A percentile compares a stretch with the other conserved stretches of the same genome.
Conservation (phyloP, 2,888 invertebrate genomes). For the Noctua janthina region DNA sequence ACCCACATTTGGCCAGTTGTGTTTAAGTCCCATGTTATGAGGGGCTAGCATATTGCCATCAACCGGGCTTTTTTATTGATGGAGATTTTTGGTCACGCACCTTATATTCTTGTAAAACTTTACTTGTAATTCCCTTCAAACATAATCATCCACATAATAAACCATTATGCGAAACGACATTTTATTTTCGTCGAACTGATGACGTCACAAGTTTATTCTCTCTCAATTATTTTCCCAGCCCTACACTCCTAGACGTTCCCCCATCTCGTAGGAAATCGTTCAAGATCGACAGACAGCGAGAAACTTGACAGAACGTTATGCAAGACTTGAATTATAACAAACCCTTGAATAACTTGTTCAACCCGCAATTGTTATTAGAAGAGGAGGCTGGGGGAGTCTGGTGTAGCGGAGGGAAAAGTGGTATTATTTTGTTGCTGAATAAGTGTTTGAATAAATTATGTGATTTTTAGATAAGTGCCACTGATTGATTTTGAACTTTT, state of each 20-base stretch:
- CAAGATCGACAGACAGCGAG: conserved; percentile 40
- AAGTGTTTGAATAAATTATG: neutral
- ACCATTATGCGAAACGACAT: neutral
- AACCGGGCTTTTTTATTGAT: too few species aligned
- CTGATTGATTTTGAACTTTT: neutral
- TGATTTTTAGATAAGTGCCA: neutral
- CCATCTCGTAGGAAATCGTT: conserved; percentile 32
- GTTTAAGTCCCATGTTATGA: too few species aligned
- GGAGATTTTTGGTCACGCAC: neutral
- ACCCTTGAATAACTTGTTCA: conserved; percentile 44
- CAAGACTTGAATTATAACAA: conserved; percentile 42
- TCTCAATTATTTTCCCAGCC: conserved; percentile 29
- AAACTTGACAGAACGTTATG: conserved; percentile 37
- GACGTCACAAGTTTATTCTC: neutral
- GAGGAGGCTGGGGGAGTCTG: conserved; percentile 20
- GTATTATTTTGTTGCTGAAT: neutral
- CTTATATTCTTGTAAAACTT: neutral
- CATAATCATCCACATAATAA: neutral
- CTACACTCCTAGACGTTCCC: conserved; percentile 18
- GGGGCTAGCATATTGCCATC: too few species aligned
- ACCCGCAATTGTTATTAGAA: conserved; percentile 42
- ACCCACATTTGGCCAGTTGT: too few species aligned
- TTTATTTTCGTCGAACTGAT: neutral
- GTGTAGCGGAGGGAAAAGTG: neutral
- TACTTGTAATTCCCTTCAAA: neutral